Evolutionary conservation across 2,113 vertebrate species (phyloP).

Genomic region (Chionodraco myersi): DNA sequence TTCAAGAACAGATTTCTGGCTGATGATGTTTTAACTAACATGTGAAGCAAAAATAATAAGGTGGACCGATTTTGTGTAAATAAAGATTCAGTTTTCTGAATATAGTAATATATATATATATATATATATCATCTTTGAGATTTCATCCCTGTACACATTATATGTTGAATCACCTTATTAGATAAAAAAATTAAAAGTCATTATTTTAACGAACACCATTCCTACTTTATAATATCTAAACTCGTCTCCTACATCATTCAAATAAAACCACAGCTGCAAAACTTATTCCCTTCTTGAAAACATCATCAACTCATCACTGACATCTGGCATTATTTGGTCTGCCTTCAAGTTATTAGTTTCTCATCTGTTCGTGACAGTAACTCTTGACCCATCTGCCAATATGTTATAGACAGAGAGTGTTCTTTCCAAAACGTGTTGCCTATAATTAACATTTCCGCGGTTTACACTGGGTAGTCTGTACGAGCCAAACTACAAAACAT

Average conservation of each 20-base stretch:
- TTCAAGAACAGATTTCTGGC: neutral
- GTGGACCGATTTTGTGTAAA: neutral
- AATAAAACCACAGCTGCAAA: neutral
- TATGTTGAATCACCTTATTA: neutral
- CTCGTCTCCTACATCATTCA: neutral
- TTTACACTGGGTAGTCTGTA: neutral
- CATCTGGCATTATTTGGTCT: constrained; percentile 46
- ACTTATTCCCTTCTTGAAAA: neutral
- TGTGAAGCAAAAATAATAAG: neutral
- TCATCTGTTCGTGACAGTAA: neutral
- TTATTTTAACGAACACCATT: neutral
- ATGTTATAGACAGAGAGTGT: too few relatives aligned
- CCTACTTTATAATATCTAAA: neutral
- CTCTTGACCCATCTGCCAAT: constrained; percentile 17
- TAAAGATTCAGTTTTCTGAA: too few relatives aligned
- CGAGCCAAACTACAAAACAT: neutral
- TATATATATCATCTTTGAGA: neutral
- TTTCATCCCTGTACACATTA: neutral
- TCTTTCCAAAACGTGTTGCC: constrained; percentile 30
- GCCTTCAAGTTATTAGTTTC: constrained; percentile 27
- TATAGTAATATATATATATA: neutral
- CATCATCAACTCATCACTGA: constrained; percentile 17
- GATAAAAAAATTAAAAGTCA: neutral
- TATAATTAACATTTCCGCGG: constrained; percentile 33
- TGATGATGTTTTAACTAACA: constrained; percentile 1